A percentile compares a stretch with the other conserved stretches of the same genome.
These are phyloP conservation scores for Meloidogyne chitwoodi DNA, from an alignment of 1,140 invertebrate genomes.

Conservation along the genomic window DNA sequence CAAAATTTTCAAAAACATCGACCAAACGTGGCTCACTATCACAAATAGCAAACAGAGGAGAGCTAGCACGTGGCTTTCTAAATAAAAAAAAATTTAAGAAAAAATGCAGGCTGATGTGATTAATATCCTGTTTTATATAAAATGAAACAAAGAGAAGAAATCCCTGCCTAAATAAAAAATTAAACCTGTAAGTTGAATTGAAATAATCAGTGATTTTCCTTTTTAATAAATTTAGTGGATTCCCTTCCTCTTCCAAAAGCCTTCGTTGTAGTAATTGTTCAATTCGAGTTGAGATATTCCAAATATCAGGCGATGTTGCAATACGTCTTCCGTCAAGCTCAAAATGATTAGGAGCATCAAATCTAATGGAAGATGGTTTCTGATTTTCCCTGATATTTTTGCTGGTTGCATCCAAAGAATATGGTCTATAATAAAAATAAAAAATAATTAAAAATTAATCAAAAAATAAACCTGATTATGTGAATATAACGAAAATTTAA, in stretches of 20 bases:
- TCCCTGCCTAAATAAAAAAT: background rate
- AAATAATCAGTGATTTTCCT: conserved; percentile 46
- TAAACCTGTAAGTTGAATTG: conserved; percentile 18
- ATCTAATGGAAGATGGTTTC: background rate
- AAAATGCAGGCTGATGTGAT: too few species aligned
- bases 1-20: conserved; percentile 54
- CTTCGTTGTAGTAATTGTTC: conserved; percentile 15
- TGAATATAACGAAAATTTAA: too few species aligned
- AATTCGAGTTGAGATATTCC: conserved; percentile 13
- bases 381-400: background rate
- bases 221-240: conserved; percentile 54
- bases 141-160: too few species aligned
- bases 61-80: conserved; percentile 47
- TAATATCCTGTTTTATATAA: too few species aligned
- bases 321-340: conserved; percentile 3
- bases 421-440: background rate
- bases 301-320: background rate
- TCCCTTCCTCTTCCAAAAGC: conserved; percentile 31
- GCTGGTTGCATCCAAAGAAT: background rate
- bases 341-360: conserved; percentile 1
- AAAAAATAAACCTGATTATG: too few species aligned
- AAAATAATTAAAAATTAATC: too few species aligned
- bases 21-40: conserved; percentile 53
- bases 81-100: conserved; percentile 30
- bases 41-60: conserved; percentile 53